phyloP scores from a whole-genome alignment of 2,888 invertebrate species.

The Dione vanillae region DNA sequence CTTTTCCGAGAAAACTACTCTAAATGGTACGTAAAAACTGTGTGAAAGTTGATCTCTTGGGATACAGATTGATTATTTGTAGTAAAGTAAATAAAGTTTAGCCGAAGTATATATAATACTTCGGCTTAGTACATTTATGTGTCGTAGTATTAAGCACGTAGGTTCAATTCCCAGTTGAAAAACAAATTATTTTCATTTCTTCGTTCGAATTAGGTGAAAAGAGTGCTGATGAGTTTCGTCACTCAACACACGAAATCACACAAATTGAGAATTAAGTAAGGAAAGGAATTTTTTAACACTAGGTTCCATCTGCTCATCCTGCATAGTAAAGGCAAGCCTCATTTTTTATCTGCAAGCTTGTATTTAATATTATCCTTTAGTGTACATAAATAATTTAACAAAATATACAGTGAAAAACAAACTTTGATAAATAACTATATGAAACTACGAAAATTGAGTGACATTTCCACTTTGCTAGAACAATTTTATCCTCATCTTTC shows the following conservation, averaged over 20 bases:
- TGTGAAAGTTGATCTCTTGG: neutral
- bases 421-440: neutral
- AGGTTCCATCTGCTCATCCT: neutral
- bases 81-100: neutral
- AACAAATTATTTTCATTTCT: too few species aligned
- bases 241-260: neutral
- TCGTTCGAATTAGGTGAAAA: too few species aligned
- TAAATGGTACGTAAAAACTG: neutral
- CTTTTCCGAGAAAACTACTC: neutral
- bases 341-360: too few species aligned
- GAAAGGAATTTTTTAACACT: neutral
- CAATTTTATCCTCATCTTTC: constrained; percentile 7
- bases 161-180: neutral
- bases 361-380: too few species aligned
- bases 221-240: neutral
- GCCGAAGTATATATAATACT: neutral
- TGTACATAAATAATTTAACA: neutral
- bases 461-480: neutral
- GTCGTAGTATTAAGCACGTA: too few species aligned
- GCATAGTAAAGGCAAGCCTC: too few species aligned
- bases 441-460: constrained; percentile 5
- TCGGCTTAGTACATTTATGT: too few species aligned
- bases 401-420: neutral
- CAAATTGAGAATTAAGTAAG: neutral
- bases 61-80: neutral